These are phyloP conservation scores for Anarhynchus alexandrinus DNA, from an alignment of 2,113 vertebrate species.

Conservation along the genomic window DNA sequence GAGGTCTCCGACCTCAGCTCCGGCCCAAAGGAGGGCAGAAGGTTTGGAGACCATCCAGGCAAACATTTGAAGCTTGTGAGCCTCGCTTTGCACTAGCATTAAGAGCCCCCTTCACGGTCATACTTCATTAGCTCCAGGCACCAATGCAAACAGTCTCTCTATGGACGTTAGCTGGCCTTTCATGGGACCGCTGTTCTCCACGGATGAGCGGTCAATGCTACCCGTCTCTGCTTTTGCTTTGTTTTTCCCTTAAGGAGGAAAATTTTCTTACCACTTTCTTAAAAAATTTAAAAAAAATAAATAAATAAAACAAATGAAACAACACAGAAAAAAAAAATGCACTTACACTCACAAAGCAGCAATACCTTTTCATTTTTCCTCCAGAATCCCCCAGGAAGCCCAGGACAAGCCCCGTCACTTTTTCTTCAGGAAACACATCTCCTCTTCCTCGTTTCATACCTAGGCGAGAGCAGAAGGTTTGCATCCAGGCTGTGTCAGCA, in stretches of 20 bases:
- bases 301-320: not conserved
- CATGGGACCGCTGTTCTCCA: not conserved
- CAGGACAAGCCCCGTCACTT: not conserved
- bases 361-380: not conserved
- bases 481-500: not conserved
- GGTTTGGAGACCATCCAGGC: conserved; percentile 26
- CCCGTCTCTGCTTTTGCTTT: not conserved
- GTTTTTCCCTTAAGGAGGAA: not conserved
- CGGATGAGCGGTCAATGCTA: not conserved
- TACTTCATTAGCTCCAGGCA: conserved; percentile 22
- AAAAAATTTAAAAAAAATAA: not conserved
- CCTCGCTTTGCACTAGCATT: not conserved
- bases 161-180: not conserved
- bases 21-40: conserved; percentile 13
- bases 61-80: conserved; percentile 17
- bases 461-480: not conserved
- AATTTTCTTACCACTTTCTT: not conserved
- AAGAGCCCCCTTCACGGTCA: conserved; percentile 14
- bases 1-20: not conserved
- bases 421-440: not conserved
- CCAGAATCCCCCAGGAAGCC: not conserved
- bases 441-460: not conserved
- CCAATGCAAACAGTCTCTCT: not conserved
- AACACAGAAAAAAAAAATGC: not conserved
- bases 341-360: not conserved